Evolutionary conservation across 92 coral and sea anemone species (phyloP), one percentile per base, ranked within the genome.

Genomic region (Zoanthus sociatus): DNA sequence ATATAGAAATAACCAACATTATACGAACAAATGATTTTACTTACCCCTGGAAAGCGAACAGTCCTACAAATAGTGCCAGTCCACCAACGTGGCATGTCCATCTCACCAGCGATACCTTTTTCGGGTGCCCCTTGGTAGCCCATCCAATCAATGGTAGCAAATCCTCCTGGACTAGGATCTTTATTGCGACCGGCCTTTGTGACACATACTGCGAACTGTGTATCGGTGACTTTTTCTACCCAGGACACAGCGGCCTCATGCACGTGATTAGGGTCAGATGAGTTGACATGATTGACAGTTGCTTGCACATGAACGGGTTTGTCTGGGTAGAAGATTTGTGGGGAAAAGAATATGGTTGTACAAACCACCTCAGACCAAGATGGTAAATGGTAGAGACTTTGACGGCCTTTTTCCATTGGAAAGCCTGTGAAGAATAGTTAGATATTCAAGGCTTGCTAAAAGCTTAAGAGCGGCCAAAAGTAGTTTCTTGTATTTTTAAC

Each of bases 241-340:
- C 94, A 92, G 60, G 90, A 55, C 21, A 87, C 94, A 69, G 73
- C 84, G 15, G 94, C 94, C 71, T 92, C 94, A 85, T 92, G 94
- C 11, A 92, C 94, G 50, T 74, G 90, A 78, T 48, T 42, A 64
- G 90, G 79, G 77, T 92, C 81, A 37, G 94, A 88, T 20, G 88
- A 79, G 85, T 92, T 92, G 32, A 71, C 79, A 87, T 94, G 96
- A 84, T 92, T 94, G 78, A 92, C 95, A 32, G 95, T 87, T 21
- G 90, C 87, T 68, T 94, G 97, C 50, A 94, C 83, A 84, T 88
- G 97, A 15, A 94, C 93, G 33, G 90, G 93, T 86, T 90, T 92
- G 78, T 94, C 94, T 6, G 97, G 97, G 85, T 94, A 94, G 69
- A 94, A 94, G 11, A 90, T 83, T 45, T 78, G 89, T 1, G 94